Conservation (phyloP, 2,888 invertebrate genomes). For the Platycnemis pennipes region DNA sequence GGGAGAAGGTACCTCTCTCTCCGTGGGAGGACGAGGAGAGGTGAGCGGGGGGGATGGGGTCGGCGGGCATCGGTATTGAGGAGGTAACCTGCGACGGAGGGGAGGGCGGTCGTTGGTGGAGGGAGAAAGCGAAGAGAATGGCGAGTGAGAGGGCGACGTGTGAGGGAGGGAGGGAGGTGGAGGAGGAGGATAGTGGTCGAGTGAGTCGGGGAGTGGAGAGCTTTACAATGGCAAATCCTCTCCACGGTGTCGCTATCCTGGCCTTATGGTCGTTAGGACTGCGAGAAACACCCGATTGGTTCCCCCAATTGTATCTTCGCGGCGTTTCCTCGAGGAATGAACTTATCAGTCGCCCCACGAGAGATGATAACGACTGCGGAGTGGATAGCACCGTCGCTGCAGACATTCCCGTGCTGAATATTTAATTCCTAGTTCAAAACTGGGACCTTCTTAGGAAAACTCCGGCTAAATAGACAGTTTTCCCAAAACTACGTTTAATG, state of each 20-base stretch:
- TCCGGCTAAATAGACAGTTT: too few species aligned
- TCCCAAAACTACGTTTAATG: too few species aligned
- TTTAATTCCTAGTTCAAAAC: neutral
- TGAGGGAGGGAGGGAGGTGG: neutral
- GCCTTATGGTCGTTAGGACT: constrained; percentile 1
- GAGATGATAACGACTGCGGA: too few species aligned
- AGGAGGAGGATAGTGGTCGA: neutral
- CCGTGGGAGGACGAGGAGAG: constrained; percentile 8
- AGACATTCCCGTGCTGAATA: neutral
- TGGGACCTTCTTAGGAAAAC: neutral
- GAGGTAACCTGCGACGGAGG: too few species aligned
- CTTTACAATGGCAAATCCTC: neutral
- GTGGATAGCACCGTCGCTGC: neutral
- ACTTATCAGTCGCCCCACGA: too few species aligned
- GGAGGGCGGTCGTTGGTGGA: neutral
- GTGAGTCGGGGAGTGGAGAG: neutral
- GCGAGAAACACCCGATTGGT: neutral
- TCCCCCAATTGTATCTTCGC: neutral
- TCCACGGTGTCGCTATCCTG: neutral
- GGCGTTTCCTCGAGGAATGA: neutral
- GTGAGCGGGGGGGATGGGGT: neutral
- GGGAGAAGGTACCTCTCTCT: neutral
- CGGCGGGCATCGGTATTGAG: neutral
- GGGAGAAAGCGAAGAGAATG: neutral
- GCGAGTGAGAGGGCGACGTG: neutral